These are phyloP conservation scores for Montipora cactus DNA, from an alignment of 64 coral and sea anemone genomes.

Conservation along the genomic window DNA sequence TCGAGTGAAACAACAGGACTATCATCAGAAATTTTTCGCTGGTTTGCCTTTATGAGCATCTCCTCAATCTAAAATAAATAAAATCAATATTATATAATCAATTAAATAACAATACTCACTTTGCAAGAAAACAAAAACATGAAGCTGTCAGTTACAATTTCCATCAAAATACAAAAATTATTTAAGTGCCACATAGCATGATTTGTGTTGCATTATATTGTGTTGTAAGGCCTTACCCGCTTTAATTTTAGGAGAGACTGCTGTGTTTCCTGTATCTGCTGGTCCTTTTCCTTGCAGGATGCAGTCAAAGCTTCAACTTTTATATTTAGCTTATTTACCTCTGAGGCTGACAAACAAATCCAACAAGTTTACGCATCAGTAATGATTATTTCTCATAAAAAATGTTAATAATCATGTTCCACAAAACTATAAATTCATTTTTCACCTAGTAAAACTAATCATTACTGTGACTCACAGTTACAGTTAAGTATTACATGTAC, in stretches of 20 bases:
- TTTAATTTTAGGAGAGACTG: conserved; percentile 67
- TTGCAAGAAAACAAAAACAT: no score
- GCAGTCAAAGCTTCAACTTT: conserved; percentile 88
- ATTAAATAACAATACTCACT: background rate
- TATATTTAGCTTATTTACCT: conserved; percentile 88
- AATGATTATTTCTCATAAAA: no score
- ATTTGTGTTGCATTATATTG: no score
- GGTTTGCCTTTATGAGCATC: conserved; percentile 68
- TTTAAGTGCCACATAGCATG: background rate
- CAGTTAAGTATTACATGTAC: no score
- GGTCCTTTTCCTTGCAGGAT: conserved; percentile 84
- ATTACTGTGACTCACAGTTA: no score
- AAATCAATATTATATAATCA: background rate
- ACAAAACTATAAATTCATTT: no score
- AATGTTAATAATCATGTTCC: no score
- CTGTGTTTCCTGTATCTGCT: conserved; percentile 75
- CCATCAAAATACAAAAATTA: background rate
- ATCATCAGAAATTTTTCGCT: conserved; percentile 38
- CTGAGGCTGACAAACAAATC: conserved; percentile 82
- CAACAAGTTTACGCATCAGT: background rate
- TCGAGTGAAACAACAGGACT: conserved; percentile 58
- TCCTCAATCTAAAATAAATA: conserved; percentile 57
- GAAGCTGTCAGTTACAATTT: no score
- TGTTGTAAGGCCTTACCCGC: conserved; percentile 54
- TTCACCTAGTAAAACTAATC: no score